Percentiles rank a stretch among this genome's conserved stretches.
Conservation (phyloP, 2,888 invertebrate genomes). For the Plebejus anna region DNA sequence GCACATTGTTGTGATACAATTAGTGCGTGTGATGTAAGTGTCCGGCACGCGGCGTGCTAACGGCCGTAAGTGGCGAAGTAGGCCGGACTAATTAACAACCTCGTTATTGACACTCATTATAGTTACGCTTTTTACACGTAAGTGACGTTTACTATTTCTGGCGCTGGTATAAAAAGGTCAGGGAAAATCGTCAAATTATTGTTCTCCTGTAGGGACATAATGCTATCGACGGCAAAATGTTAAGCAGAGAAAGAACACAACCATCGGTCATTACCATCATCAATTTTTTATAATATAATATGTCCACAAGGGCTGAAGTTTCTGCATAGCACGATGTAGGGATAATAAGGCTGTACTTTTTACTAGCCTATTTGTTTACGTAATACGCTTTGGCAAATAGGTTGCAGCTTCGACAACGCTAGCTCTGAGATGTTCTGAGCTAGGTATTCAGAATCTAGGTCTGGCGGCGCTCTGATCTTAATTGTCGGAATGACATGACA, state of each 20-base stretch:
- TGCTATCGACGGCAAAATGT: too few species aligned
- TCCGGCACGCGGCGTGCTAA: neutral
- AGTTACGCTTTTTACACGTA: neutral
- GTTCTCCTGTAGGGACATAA: neutral
- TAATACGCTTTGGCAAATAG: neutral
- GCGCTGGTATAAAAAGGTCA: neutral
- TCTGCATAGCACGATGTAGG: too few species aligned
- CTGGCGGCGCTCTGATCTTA: constrained; percentile 6
- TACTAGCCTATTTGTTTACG: neutral
- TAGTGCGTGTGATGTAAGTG: neutral
- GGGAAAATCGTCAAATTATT: neutral
- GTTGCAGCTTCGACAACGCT: neutral
- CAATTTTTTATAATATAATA: neutral
- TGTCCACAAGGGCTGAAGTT: neutral
- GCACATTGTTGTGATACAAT: constrained; percentile 6
- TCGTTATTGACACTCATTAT: neutral
- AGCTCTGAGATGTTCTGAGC: neutral
- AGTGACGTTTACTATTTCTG: neutral
- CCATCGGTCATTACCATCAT: too few species aligned
- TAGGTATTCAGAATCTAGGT: neutral
- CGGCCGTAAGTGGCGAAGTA: constrained; percentile 1
- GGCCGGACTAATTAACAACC: constrained; percentile 1
- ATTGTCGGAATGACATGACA: constrained; percentile 20
- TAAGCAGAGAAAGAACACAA: too few species aligned
- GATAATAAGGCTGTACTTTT: neutral